Evolutionary conservation across 1,140 invertebrate genomes (phyloP), one percentile per base, ranked within the genome.

Genomic region (Rhyzopertha dominica): DNA sequence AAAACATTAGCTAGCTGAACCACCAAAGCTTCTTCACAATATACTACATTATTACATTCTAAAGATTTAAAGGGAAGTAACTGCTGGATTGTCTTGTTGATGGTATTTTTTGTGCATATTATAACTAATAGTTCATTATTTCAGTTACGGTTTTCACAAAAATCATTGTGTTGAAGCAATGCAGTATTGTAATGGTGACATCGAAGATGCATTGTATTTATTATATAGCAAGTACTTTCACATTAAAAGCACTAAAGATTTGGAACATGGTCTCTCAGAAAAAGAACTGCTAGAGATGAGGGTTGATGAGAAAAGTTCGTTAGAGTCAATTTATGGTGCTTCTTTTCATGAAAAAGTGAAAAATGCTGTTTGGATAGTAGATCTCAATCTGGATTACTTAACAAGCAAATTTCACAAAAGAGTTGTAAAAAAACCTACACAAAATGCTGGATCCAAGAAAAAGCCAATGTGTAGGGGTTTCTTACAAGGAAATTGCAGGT

Each of bases 131-230:
- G 26, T 41, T 56, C 30, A 23, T 43, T 46, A 53, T 74, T 72
- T 51, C 59, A 78, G 77, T 63, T 84, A 78, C 59, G 81, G 83
- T 32, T 87, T 86, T 61, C 78, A 84, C 57, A 71, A 74, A 55
- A 67, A 67, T n/a, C 84, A 87, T 64, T 86, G 83, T 62, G 54
- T 73, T 16, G 84, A 87, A 72, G 84, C 82, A 13, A 73, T 86
- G 49, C 66, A 77, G 38, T 65, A 78, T 47, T 77, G 77, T 20
- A 64, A 75, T 12, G 76, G 77, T 46, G 74, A 80, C 62, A 69
- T 82, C 1, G 82, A 83, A 24, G 75, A 77, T 50, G 77, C 83
- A 5, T 66, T 86, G 42, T 74, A 82, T 59, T 58, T 85, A 32
- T 66, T 87, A 36, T 84, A 80, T 56, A 66, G 64, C 19, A 82